Percentiles rank a stretch among this genome's conserved stretches.
These are phyloP conservation scores for Parnassius smintheus DNA, from an alignment of 2,888 invertebrate genomes.

Conservation along the genomic window DNA sequence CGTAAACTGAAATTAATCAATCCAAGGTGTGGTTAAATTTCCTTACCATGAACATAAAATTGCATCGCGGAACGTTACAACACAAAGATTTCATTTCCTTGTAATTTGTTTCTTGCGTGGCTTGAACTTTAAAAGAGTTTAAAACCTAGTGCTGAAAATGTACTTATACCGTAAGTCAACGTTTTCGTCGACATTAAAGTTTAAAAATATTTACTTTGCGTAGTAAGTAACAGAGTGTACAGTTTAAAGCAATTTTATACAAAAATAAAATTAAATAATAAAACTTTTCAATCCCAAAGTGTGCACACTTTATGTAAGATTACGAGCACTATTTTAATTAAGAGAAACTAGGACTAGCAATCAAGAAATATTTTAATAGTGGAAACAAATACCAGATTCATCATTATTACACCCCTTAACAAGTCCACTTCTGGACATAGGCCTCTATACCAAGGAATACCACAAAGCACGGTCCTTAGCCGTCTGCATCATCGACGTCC, in stretches of 20 bases:
- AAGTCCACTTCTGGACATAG: too few species aligned
- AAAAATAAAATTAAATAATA: background rate
- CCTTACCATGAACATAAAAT: slow-evolving; percentile 26
- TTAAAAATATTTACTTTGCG: slow-evolving; percentile 51
- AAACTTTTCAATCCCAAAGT: too few species aligned
- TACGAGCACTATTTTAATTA: too few species aligned
- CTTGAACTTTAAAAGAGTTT: slow-evolving; percentile 61
- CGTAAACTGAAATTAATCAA: slow-evolving; percentile 22
- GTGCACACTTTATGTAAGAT: too few species aligned
- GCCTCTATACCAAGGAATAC: too few species aligned
- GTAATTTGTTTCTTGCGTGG: slow-evolving; percentile 68
- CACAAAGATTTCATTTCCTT: slow-evolving; percentile 60
- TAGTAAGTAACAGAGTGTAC: slow-evolving; percentile 38
- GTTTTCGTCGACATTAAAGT: slow-evolving; percentile 48
- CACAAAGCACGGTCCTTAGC: too few species aligned
- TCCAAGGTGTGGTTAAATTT: slow-evolving; percentile 23
- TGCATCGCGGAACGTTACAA: slow-evolving; percentile 35
- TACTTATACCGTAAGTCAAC: slow-evolving; percentile 67
- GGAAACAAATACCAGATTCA: too few species aligned
- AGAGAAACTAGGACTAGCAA: too few species aligned
- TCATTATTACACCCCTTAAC: too few species aligned
- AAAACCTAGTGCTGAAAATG: slow-evolving; percentile 66
- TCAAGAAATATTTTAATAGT: too few species aligned
- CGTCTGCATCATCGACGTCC: too few species aligned
- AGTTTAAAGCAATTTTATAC: background rate